phyloP scores from a whole-genome alignment of 2,888 invertebrate genomes.

The Plebejus anna region DNA sequence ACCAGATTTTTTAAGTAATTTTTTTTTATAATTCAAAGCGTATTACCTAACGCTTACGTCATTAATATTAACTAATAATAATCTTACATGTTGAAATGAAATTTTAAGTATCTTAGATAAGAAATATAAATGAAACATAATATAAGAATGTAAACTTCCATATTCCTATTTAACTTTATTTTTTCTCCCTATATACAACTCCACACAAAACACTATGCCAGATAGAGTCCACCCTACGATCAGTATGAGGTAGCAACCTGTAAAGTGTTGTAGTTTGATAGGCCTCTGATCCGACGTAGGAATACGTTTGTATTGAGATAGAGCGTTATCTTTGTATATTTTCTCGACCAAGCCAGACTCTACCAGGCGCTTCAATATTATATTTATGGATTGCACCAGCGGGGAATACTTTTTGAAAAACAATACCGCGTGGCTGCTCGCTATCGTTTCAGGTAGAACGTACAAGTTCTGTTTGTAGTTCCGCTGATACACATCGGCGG shows the following conservation, averaged over 20 bases:
- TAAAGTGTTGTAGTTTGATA: constrained; percentile 54
- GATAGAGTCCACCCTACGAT: constrained; percentile 55
- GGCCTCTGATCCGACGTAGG: constrained; percentile 41
- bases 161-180: neutral
- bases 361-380: constrained; percentile 48
- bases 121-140: too few species aligned
- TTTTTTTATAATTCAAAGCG: too few species aligned
- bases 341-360: constrained; percentile 57
- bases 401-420: constrained; percentile 65
- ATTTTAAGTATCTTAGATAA: too few species aligned
- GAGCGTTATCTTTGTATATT: constrained; percentile 47
- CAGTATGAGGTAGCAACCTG: constrained; percentile 59
- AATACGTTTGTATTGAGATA: constrained; percentile 22
- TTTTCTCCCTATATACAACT: constrained; percentile 46
- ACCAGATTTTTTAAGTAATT: too few species aligned
- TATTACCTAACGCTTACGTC: too few species aligned
- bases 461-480: constrained; percentile 42
- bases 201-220: constrained; percentile 48
- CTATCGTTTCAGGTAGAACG: constrained; percentile 50
- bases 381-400: constrained; percentile 47
- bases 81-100: too few species aligned
- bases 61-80: too few species aligned
- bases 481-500: constrained; percentile 29
- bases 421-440: constrained; percentile 51
- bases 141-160: too few species aligned